phyloP scores from a whole-genome alignment of 2,888 invertebrate genomes.

The Apodemia zela region DNA sequence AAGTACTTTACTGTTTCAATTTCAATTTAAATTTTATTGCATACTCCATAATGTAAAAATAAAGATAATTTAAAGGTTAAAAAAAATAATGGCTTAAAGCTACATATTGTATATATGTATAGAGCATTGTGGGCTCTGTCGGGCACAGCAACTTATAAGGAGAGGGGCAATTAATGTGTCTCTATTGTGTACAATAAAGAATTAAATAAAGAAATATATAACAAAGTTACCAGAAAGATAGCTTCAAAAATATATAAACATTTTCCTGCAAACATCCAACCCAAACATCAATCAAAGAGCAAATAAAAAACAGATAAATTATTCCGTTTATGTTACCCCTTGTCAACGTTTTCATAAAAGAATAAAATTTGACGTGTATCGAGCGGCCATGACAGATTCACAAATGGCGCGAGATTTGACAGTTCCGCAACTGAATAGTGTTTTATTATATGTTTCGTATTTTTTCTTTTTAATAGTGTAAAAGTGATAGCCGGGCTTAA shows the following conservation, averaged over 20 bases:
- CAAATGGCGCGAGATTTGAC: conserved; percentile 36
- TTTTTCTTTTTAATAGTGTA: neutral
- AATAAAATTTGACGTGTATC: conserved; percentile 38
- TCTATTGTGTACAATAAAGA: too few species aligned
- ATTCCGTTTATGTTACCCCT: conserved; percentile 33
- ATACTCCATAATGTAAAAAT: too few species aligned
- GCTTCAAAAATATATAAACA: neutral
- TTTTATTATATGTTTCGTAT: conserved; percentile 20
- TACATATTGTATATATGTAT: too few species aligned
- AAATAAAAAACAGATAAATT: conserved; percentile 22
- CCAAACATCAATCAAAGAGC: conserved; percentile 14
- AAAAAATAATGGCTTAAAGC: too few species aligned
- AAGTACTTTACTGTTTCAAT: too few species aligned
- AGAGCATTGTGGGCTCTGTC: too few species aligned
- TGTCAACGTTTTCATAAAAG: conserved; percentile 38
- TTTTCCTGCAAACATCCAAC: conserved; percentile 1
- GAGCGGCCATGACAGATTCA: conserved; percentile 37
- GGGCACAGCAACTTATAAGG: too few species aligned
- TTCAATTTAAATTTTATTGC: too few species aligned
- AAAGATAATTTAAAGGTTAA: too few species aligned
- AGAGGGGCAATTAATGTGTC: too few species aligned
- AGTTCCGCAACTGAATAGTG: conserved; percentile 32
- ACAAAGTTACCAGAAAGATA: neutral
- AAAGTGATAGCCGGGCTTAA: neutral
- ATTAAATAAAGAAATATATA: neutral